Evolutionary conservation across 2,113 vertebrate species (phyloP), one percentile per base, ranked within the genome.

Genomic region (Brachyhypopomus gauderio): DNA sequence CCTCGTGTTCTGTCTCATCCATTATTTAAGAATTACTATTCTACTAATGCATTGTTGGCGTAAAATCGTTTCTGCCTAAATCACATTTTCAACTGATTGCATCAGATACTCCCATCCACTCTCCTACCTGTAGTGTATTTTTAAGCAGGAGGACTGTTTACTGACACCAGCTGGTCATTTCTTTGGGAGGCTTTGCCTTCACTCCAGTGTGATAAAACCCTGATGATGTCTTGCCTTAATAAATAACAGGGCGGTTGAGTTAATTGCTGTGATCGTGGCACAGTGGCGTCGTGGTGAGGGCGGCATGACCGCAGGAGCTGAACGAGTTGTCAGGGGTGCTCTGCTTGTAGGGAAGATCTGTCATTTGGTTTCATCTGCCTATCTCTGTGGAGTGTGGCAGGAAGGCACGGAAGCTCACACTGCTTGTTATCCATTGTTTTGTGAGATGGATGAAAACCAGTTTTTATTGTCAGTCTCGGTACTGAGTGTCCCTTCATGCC

Each of bases 381-480:
- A n/a, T 36, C 36, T 17, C 12, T 7, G 41, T 70, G 58, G 16
- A 45, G 74, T 25, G 45, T 69, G 22, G 30, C 25, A 62, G 67
- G 5, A 20, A 25, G 60, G 12, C 19, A 72, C 30, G 63, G 30
- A 62, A 64, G 41, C 36, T 58, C 69, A n/a, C 30, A 55, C n/a
- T 67, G 71, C 79, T 74, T 81, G 38, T 64, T 55, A 71, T 72
- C 67, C 63, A 60, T 82, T 77, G 73, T 72, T 72, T 64, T 56
- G 30, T 69, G 30, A 41, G 56, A 64, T 34, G 22, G 75, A 72
- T 27, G 48, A 72, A 78, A 72, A 25, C n/a, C 38, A 63, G n/a
- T 58, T 52, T 77, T 71, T 48, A 38, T 41, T 63, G 25, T 64
- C 66, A 72, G 56, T 66, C 27, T 48, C 45, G 5, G 77, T 71